Evolutionary conservation across 2,888 invertebrate species (phyloP).

Genomic region (Acanthosepion esculentum): DNA sequence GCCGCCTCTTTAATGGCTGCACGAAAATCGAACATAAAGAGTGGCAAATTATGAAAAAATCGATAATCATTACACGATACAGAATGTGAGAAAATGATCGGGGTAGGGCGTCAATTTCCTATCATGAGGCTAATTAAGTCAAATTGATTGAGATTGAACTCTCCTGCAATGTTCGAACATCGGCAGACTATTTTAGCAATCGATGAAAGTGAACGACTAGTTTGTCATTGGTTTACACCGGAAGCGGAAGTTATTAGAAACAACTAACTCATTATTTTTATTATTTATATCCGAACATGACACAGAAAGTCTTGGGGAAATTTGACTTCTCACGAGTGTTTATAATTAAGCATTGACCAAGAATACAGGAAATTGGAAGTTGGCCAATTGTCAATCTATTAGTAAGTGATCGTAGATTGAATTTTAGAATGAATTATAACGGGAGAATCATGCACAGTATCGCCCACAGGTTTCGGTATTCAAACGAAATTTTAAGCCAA

Average conservation of each 20-base stretch:
- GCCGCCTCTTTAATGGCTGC: not conserved
- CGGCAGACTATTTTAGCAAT: too few species aligned
- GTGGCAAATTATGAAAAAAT: not conserved
- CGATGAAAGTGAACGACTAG: not conserved
- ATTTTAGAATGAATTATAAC: too few species aligned
- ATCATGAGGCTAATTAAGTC: not conserved
- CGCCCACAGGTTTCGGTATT: too few species aligned
- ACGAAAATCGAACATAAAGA: not conserved
- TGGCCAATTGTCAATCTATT: too few species aligned
- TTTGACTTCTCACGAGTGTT: too few species aligned
- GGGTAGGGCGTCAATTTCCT: not conserved
- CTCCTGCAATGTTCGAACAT: not conserved
- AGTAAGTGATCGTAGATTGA: too few species aligned
- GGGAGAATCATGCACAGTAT: too few species aligned
- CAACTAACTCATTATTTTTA: not conserved
- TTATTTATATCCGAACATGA: not conserved
- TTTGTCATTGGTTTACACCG: not conserved
- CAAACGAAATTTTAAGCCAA: too few species aligned
- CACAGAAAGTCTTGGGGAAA: too few species aligned
- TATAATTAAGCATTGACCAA: too few species aligned
- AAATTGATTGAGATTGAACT: not conserved
- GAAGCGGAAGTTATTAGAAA: conserved; percentile 5
- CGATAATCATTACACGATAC: not conserved
- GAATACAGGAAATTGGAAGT: too few species aligned
- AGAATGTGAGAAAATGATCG: not conserved